Conservation (phyloP, 2,888 invertebrate genomes). For the Thecophora atra region DNA sequence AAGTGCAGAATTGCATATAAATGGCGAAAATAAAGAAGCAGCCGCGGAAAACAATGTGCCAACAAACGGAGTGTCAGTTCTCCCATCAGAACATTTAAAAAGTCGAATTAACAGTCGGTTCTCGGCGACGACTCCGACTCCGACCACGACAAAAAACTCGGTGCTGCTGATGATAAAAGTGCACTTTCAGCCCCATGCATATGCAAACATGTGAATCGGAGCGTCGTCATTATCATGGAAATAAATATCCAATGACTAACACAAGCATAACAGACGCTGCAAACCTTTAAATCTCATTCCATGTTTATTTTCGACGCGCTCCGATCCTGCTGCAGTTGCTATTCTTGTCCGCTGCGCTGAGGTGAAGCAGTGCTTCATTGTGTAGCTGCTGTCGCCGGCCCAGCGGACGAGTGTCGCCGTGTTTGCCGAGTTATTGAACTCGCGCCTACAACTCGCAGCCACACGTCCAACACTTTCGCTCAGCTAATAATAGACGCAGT, state of each 20-base stretch:
- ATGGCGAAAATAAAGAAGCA: constrained; percentile 13
- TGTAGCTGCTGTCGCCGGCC: too few relatives aligned
- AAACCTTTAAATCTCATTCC: neutral
- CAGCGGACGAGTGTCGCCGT: too few relatives aligned
- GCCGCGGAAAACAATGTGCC: neutral
- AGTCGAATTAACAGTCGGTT: constrained; percentile 16
- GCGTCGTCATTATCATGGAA: constrained; percentile 8
- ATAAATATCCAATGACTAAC: constrained; percentile 10
- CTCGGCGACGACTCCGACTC: neutral
- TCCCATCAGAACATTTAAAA: constrained; percentile 13
- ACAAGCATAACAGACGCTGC: neutral
- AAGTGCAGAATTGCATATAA: constrained; percentile 32
- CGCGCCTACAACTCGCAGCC: neutral
- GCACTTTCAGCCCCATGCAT: constrained; percentile 21
- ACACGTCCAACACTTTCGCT: neutral
- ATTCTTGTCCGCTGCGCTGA: neutral
- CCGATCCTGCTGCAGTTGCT: neutral
- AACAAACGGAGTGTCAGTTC: constrained; percentile 19
- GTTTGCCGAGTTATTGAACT: neutral
- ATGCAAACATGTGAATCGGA: constrained; percentile 14
- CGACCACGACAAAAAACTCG: neutral
- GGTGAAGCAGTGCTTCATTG: neutral
- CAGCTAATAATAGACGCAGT: too few relatives aligned
- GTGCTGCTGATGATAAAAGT: constrained; percentile 12
- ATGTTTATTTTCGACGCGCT: neutral